A percentile compares a stretch with the other conserved stretches of the same genome.
These are phyloP conservation scores for Actinia tenebrosa DNA, from an alignment of 64 coral and sea anemone genomes.

Conservation along the genomic window DNA sequence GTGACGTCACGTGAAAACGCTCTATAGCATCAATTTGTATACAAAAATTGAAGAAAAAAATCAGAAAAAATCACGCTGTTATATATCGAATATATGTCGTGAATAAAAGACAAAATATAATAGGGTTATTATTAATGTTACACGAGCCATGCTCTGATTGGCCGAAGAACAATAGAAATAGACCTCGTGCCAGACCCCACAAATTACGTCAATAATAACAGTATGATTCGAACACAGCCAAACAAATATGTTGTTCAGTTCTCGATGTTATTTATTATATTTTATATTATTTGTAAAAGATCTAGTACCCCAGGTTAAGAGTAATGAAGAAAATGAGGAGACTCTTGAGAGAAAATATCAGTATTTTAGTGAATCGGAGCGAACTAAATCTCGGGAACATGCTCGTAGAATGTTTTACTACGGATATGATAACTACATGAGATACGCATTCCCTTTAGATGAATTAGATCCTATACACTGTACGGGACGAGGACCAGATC, in stretches of 20 bases:
- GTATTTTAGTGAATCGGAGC: constrained; percentile 80
- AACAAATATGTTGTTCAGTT: background rate
- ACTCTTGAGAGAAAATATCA: constrained; percentile 48
- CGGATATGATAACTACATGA: constrained; percentile 96
- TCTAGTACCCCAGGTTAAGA: background rate
- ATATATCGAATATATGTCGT: too few species aligned
- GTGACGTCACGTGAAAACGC: too few species aligned
- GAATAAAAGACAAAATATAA: too few species aligned
- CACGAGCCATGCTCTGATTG: constrained; percentile 4
- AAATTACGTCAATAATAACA: background rate
- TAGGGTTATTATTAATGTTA: too few species aligned
- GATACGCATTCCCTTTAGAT: constrained; percentile 91
- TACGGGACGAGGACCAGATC: constrained; percentile 94
- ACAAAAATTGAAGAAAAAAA: too few species aligned
- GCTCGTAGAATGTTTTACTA: constrained; percentile 93
- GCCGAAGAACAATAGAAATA: background rate
- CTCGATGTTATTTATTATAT: background rate
- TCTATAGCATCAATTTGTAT: too few species aligned
- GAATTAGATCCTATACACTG: constrained; percentile 98
- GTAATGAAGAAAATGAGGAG: background rate
- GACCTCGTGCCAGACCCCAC: background rate
- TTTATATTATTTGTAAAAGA: background rate
- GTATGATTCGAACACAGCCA: background rate
- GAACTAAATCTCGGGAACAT: constrained; percentile 77
- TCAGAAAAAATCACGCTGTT: too few species aligned